These are phyloP conservation scores for Hesperophylax magnus DNA, from an alignment of 1,140 invertebrate species.

Conservation along the genomic window DNA sequence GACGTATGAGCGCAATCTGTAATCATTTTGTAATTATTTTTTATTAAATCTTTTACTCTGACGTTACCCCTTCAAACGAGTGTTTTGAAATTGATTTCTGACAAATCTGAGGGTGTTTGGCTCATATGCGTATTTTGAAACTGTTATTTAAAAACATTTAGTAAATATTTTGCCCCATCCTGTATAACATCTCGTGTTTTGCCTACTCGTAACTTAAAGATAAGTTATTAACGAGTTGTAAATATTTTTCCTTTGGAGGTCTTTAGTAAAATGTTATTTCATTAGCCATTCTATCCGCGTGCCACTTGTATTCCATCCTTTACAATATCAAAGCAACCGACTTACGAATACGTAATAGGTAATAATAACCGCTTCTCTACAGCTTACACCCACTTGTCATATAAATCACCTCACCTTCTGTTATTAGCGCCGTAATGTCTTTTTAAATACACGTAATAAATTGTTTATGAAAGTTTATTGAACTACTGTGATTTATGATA, in stretches of 20 bases:
- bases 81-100: too few relatives aligned
- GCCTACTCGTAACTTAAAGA: too few relatives aligned
- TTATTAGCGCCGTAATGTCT: constrained; percentile 3
- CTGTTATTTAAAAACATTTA: too few relatives aligned
- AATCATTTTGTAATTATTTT: too few relatives aligned
- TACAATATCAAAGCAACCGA: constrained; percentile 5
- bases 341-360: constrained; percentile 16
- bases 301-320: not conserved
- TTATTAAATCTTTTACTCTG: too few relatives aligned
- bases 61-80: too few relatives aligned
- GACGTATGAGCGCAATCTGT: too few relatives aligned
- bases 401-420: constrained; percentile 12
- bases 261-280: not conserved
- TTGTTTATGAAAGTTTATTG: constrained; percentile 20
- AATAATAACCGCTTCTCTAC: not conserved
- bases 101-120: too few relatives aligned
- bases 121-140: too few relatives aligned
- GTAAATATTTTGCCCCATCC: too few relatives aligned
- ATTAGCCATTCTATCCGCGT: not conserved
- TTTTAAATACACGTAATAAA: not conserved
- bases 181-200: too few relatives aligned
- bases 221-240: not conserved
- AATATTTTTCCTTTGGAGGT: not conserved
- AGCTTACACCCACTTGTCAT: not conserved
- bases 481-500: not conserved